Evolutionary conservation across 1,140 invertebrate species (phyloP).

Genomic region (Eufriesea mexicana): DNA sequence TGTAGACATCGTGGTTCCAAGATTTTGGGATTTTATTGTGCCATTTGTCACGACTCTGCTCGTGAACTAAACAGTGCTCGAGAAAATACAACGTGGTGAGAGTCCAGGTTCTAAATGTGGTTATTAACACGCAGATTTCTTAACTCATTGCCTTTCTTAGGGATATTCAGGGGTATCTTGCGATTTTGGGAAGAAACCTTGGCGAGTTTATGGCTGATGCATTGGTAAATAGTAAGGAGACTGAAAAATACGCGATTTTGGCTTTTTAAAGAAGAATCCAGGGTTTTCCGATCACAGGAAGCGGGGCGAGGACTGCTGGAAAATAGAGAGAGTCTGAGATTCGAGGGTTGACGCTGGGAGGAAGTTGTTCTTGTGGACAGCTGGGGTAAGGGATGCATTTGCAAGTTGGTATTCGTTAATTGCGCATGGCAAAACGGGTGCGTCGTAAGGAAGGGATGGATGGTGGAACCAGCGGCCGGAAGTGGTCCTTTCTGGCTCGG

Average conservation of each 20-base stretch:
- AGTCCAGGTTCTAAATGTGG: too few species aligned
- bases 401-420: slow-evolving; percentile 10
- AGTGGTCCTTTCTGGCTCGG: neutral
- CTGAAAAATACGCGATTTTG: too few species aligned
- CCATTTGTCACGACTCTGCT: neutral
- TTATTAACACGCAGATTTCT: too few species aligned
- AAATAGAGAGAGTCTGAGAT: neutral
- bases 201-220: too few species aligned
- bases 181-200: too few species aligned
- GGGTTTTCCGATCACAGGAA: slow-evolving; percentile 9
- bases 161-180: too few species aligned
- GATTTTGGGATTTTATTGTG: too few species aligned
- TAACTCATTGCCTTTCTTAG: too few species aligned
- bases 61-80: neutral
- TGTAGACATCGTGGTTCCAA: too few species aligned
- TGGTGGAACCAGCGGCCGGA: neutral
- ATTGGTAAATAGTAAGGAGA: too few species aligned
- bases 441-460: fast-evolving
- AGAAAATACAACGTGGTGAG: too few species aligned
- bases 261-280: neutral
- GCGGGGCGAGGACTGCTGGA: neutral
- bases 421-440: neutral
- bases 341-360: too few species aligned
- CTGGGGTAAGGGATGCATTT: neutral
- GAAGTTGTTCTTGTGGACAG: neutral